phyloP scores from a whole-genome alignment of 2,797 vertebrate species.

The Alosa sapidissima region DNA sequence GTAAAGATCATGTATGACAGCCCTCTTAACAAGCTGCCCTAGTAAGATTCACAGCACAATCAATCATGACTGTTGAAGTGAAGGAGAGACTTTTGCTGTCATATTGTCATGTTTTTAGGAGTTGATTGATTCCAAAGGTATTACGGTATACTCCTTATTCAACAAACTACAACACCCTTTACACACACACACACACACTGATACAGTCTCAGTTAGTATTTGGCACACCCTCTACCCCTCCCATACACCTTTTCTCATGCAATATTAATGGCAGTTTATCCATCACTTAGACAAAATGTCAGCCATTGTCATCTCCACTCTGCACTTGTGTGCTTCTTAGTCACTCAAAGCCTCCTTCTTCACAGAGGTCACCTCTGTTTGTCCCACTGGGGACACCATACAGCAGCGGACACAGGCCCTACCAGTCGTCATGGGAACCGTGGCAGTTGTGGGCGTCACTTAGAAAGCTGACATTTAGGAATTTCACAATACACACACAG shows the following conservation, averaged over 20 bases:
- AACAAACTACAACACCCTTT: constrained; percentile 17
- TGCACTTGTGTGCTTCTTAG: constrained; percentile 36
- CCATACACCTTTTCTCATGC: constrained; percentile 65
- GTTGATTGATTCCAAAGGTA: too few species aligned
- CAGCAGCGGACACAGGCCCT: background rate
- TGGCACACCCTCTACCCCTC: background rate
- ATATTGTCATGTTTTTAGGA: too few species aligned
- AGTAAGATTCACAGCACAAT: background rate
- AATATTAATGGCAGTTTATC: constrained; percentile 83
- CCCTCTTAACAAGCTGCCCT: background rate
- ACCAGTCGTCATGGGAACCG: background rate
- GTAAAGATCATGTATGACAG: background rate
- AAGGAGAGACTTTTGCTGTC: too few species aligned
- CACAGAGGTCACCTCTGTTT: constrained; percentile 54
- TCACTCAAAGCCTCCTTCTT: constrained; percentile 32
- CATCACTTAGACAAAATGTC: constrained; percentile 80
- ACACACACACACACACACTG: constrained; percentile 39
- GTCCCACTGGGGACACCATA: constrained; percentile 56
- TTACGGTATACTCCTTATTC: too few species aligned
- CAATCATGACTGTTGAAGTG: too few species aligned
- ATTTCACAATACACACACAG: constrained; percentile 1
- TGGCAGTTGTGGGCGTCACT: constrained; percentile 24
- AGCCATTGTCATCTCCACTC: constrained; percentile 57
- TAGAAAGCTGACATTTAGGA: constrained; percentile 42
- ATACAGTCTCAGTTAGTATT: constrained; percentile 31